Percentiles rank a stretch among this genome's conserved stretches.
These are phyloP conservation scores for Drosophila pallidifrons DNA, from an alignment of 1,140 invertebrate genomes.

Conservation along the genomic window DNA sequence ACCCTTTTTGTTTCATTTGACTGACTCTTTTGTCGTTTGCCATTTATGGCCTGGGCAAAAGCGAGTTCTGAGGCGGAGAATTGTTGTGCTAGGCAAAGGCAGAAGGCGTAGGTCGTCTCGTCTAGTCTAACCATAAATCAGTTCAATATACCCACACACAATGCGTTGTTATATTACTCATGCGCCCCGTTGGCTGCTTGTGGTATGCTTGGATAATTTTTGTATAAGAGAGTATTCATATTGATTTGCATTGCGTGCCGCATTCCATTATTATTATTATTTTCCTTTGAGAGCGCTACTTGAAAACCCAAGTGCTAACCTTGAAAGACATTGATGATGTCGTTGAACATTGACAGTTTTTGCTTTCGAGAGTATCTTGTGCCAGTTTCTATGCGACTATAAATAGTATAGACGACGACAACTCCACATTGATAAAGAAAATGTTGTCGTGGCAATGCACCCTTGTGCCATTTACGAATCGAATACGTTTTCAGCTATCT, in stretches of 20 bases:
- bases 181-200: conserved; percentile 8
- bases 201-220: conserved; percentile 18
- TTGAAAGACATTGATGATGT: conserved; percentile 52
- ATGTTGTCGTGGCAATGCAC: conserved; percentile 64
- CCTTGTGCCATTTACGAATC: conserved; percentile 69
- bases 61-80: conserved; percentile 3
- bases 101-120: conserved; percentile 21
- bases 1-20: conserved; percentile 60
- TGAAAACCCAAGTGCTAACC: conserved; percentile 47
- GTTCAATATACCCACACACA: conserved; percentile 51
- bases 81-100: conserved; percentile 65
- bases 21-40: conserved; percentile 29
- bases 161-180: conserved; percentile 20
- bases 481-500: conserved; percentile 53
- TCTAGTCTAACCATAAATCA: conserved; percentile 58
- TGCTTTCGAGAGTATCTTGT: conserved; percentile 23
- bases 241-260: conserved; percentile 74
- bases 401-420: conserved; percentile 36
- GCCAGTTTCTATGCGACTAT: conserved; percentile 45
- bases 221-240: conserved; percentile 24
- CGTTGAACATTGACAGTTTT: conserved; percentile 52
- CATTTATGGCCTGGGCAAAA: conserved; percentile 36
- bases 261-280: conserved; percentile 24
- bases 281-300: conserved; percentile 35
- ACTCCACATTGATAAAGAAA: background rate